Evolutionary conservation across 1,140 invertebrate genomes (phyloP), one percentile per base, ranked within the genome.

Genomic region (Linepithema humile): DNA sequence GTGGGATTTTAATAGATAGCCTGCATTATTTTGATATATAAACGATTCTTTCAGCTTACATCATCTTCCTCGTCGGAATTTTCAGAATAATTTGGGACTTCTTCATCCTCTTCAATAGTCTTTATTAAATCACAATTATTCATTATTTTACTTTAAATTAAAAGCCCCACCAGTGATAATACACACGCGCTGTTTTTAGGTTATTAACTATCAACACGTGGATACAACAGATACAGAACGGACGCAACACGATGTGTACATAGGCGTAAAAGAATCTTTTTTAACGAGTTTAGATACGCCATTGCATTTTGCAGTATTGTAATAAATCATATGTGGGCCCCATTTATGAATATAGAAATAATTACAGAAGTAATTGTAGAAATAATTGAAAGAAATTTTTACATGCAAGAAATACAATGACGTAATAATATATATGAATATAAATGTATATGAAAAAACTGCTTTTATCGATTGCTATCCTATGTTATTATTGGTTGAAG

Each of bases 31-130:
- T 72, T 32, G 10, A 15, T 15, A 40, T 3, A 26, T 2, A 26
- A 57, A 74, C 15, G 43, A 70, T 75, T 17, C 75, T 77, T 59
- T 83, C 83, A 85, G 93, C 93, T 94, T 95, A 98, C 97, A 90
- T 98, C 97, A 40, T 97, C 95, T 95, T 98, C 97, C 70, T 96
- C 96, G 89, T 98, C 97, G 0, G 97, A 97, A 92, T 97, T 96
- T 91, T 98, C 97, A 4, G 97, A 97, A 75, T 95, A 96, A 95
- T 97, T 94, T 84, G 96, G 95, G 4, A 98, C 96, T 92, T 97
- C 96, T 84, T 97, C 96, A 90, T 96, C 96, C 82, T 98, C 97
- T 23, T 96, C 95, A 57, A 98, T 98, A 0, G 97, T 98, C 94
- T 95, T 95, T 77, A 97, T 95, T 67, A 96, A 92, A 88, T 96